Percentiles rank a stretch among this genome's conserved stretches.
phyloP scores from a whole-genome alignment of 1,140 invertebrate genomes.

The Sycobia sp. region DNA sequence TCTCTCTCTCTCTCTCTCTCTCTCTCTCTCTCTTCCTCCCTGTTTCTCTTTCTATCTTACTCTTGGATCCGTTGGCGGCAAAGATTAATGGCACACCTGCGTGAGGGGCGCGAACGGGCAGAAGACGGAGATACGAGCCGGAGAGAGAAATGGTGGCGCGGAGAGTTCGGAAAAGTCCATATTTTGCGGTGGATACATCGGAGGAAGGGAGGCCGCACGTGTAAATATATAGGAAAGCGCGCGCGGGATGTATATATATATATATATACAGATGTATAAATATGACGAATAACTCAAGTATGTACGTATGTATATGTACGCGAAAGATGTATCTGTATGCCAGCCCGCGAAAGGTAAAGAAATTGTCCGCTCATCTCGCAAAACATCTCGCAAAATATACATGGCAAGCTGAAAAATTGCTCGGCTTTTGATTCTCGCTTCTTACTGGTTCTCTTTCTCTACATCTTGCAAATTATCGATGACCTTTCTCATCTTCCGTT shows the following conservation, averaged over 20 bases:
- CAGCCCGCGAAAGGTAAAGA: slow-evolving; percentile 25
- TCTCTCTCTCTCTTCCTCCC: no score
- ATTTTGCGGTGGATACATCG: slow-evolving; percentile 34
- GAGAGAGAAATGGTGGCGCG: slow-evolving; percentile 22
- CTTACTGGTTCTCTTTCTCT: background rate
- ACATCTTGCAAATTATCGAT: background rate
- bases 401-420: slow-evolving; percentile 31
- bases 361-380: slow-evolving; percentile 28
- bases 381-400: slow-evolving; percentile 31
- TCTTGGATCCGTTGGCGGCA: slow-evolving; percentile 35
- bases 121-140: background rate
- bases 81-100: slow-evolving; percentile 45
- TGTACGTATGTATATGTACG: slow-evolving; percentile 8
- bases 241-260: no score
- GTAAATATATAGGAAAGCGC: slow-evolving; percentile 39
- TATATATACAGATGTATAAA: slow-evolving; percentile 36
- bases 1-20: no score
- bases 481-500: background rate
- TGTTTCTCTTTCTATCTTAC: slow-evolving; percentile 12
- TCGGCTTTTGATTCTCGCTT: slow-evolving; percentile 19
- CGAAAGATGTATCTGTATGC: slow-evolving; percentile 18
- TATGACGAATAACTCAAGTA: slow-evolving; percentile 42
- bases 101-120: slow-evolving; percentile 22
- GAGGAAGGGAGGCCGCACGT: background rate
- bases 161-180: slow-evolving; percentile 40